Percentiles rank a stretch among this genome's conserved stretches.
phyloP scores from a whole-genome alignment of 2,113 vertebrate species.

The Orthonyx spaldingii region DNA sequence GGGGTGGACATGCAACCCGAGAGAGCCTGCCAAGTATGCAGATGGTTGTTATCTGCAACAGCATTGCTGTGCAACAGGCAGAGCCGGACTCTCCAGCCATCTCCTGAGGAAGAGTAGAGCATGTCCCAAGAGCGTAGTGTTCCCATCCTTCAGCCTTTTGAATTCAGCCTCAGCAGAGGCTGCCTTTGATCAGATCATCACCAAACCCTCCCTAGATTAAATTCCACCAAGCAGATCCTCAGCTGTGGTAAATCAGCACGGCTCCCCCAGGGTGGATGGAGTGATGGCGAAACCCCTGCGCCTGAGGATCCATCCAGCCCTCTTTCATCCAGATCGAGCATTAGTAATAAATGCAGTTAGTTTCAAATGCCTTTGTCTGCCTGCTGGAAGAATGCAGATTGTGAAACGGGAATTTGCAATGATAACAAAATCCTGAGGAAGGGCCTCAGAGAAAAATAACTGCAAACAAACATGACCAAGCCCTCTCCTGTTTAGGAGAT shows the following conservation, averaged over 20 bases:
- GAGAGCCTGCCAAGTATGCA: constrained; percentile 46
- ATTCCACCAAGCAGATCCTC: neutral
- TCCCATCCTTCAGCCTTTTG: neutral
- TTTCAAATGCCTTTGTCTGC: constrained; percentile 18
- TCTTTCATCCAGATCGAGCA: neutral
- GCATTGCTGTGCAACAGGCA: constrained; percentile 28
- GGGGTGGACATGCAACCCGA: constrained; percentile 11
- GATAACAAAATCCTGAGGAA: constrained; percentile 31
- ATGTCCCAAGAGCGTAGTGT: neutral
- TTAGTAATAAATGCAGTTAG: neutral
- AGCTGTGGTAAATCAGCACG: neutral
- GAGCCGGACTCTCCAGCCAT: neutral
- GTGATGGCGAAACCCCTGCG: neutral
- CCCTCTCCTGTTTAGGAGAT: neutral
- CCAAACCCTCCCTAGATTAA: neutral
- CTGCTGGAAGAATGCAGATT: constrained; percentile 46
- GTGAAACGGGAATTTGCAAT: constrained; percentile 47
- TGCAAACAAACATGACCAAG: neutral
- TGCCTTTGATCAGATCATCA: constrained; percentile 17
- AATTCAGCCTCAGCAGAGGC: neutral
- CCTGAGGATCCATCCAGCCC: neutral
- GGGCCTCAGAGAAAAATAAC: neutral
- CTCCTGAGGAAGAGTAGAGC: neutral
- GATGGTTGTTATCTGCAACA: constrained; percentile 50
- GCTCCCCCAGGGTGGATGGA: neutral